These are phyloP conservation scores for Catagonus wagneri DNA, from an alignment of 2,113 vertebrate genomes.

Conservation along the genomic window DNA sequence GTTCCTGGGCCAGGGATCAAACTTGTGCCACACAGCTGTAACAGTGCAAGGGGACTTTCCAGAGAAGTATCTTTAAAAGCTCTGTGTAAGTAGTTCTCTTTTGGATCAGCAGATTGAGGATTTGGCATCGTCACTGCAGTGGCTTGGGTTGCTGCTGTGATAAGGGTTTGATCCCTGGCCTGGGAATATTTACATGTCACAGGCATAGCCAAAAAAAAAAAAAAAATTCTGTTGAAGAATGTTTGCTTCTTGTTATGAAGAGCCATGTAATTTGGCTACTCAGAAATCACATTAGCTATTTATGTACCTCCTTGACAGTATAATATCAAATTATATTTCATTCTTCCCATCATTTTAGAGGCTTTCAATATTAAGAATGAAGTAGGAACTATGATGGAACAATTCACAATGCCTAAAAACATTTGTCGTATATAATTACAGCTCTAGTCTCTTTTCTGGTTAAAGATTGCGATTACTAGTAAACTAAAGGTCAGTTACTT, in stretches of 20 bases:
- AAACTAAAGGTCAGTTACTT: background rate
- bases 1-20: too few relatives aligned
- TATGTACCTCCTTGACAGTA: background rate
- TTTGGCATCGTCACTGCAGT: too few relatives aligned
- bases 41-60: too few relatives aligned
- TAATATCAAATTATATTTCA: conserved; percentile 31
- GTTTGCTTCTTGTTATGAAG: background rate
- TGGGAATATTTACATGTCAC: too few relatives aligned
- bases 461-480: background rate
- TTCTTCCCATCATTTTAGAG: background rate
- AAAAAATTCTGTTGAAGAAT: background rate
- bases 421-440: background rate
- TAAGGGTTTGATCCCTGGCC: too few relatives aligned
- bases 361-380: background rate
- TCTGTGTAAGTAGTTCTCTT: too few relatives aligned
- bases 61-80: too few relatives aligned
- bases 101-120: too few relatives aligned
- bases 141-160: too few relatives aligned
- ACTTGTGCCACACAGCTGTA: too few relatives aligned
- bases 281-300: background rate
- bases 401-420: conserved; percentile 22
- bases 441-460: background rate
- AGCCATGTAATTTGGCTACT: background rate
- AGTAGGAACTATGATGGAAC: background rate
- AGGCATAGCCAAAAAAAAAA: too few relatives aligned